A percentile compares a stretch with the other conserved stretches of the same genome.
These are phyloP conservation scores for Tinamus major DNA, from an alignment of 2,797 vertebrate genomes.

Conservation along the genomic window DNA sequence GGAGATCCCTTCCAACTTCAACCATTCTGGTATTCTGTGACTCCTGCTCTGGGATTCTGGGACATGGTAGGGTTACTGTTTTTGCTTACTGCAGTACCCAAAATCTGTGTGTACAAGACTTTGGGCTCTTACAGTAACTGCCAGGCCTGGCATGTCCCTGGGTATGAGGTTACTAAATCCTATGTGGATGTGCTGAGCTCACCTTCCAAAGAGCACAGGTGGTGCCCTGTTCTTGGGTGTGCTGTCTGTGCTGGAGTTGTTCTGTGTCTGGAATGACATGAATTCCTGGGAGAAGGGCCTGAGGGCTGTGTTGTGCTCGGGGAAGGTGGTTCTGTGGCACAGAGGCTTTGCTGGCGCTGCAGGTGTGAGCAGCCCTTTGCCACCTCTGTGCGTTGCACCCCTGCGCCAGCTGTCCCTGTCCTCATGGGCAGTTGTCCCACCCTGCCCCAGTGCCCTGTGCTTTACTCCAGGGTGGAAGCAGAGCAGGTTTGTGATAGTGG, in stretches of 20 bases:
- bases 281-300: rapidly evolving
- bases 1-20: too few relatives aligned
- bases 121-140: rapidly evolving
- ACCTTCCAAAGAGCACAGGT: not conserved
- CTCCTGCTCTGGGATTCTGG: too few relatives aligned
- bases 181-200: rapidly evolving
- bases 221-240: rapidly evolving
- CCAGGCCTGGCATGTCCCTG: rapidly evolving
- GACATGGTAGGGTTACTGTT: rapidly evolving
- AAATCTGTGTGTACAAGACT: rapidly evolving
- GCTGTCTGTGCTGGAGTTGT: rapidly evolving
- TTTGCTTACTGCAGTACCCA: rapidly evolving
- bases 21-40: too few relatives aligned
- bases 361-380: not conserved
- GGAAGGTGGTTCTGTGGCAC: rapidly evolving
- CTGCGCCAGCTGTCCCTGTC: too few relatives aligned
- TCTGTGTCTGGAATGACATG: not conserved
- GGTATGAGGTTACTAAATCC: not conserved
- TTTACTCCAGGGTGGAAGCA: rapidly evolving
- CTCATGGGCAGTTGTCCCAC: not conserved
- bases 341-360: rapidly evolving
- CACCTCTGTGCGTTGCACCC: not conserved
- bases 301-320: not conserved
- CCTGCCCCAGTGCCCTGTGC: not conserved
- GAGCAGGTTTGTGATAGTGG: not conserved